Evolutionary conservation across 2,797 vertebrate genomes (phyloP).

Genomic region (Crocidura indochinensis): DNA sequence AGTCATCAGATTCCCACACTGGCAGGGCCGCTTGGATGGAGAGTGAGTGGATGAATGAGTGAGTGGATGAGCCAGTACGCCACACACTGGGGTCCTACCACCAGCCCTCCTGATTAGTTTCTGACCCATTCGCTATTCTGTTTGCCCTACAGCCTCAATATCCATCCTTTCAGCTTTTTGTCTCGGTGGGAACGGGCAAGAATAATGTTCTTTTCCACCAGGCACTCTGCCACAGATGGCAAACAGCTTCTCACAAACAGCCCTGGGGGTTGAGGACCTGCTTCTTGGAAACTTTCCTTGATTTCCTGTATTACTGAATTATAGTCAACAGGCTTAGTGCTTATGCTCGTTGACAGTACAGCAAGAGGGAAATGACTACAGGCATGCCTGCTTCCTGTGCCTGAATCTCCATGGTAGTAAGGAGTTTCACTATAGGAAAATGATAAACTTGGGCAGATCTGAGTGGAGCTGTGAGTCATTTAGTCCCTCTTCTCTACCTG

Average conservation of each 20-base stretch:
- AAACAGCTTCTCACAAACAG: slow-evolving; percentile 12
- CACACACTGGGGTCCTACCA: no score
- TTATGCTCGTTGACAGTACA: neutral
- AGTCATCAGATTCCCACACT: no score
- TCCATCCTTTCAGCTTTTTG: neutral
- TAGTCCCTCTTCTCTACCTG: neutral
- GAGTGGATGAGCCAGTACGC: no score
- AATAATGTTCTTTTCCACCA: neutral
- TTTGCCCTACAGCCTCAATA: no score
- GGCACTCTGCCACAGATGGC: neutral
- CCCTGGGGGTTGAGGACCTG: neutral
- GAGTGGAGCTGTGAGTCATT: neutral
- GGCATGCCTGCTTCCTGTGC: neutral
- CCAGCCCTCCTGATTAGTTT: no score
- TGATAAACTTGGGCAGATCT: neutral
- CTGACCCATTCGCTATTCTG: no score
- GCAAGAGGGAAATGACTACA: neutral
- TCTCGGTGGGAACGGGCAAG: neutral
- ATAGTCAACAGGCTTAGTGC: neutral
- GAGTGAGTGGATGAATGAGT: no score
- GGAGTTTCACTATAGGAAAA: neutral
- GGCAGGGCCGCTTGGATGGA: no score
- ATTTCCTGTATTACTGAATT: slow-evolving; percentile 7
- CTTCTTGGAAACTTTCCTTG: slow-evolving; percentile 27
- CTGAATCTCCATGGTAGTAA: neutral